These are phyloP conservation scores for Monomorium pharaonis DNA, from an alignment of 1,140 invertebrate genomes.

Conservation along the genomic window DNA sequence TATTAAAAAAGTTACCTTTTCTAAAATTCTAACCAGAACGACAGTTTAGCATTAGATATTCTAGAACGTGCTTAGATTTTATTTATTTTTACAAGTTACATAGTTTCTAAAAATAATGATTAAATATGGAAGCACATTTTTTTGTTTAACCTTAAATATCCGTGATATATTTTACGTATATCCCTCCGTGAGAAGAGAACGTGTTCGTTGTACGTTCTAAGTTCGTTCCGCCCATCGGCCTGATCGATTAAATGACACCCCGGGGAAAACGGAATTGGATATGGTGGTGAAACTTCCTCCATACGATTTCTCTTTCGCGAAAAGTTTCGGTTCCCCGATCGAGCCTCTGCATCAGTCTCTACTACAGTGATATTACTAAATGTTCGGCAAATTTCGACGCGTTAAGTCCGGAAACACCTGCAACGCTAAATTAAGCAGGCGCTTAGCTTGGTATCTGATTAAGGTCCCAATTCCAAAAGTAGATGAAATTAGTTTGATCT, in stretches of 20 bases:
- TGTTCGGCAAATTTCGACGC: constrained; percentile 16
- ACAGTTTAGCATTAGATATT: background rate
- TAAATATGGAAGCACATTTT: background rate
- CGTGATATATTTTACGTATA: background rate
- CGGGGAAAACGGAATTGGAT: constrained; percentile 52
- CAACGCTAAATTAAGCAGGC: constrained; percentile 32
- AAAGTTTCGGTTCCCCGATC: constrained; percentile 27
- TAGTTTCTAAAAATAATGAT: background rate
- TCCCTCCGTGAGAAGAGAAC: background rate
- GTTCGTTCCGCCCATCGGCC: constrained; percentile 37
- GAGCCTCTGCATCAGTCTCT: background rate
- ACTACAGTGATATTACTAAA: constrained; percentile 9
- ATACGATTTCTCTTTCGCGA: constrained; percentile 29
- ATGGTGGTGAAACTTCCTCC: constrained; percentile 60
- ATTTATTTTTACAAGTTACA: background rate
- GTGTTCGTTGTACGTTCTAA: background rate
- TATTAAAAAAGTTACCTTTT: background rate
- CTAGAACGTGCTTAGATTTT: background rate
- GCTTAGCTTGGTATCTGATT: constrained; percentile 12
- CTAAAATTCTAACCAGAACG: background rate
- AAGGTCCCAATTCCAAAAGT: constrained; percentile 53
- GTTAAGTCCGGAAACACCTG: background rate
- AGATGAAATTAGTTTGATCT: constrained; percentile 41
- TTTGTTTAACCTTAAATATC: constrained; percentile 33
- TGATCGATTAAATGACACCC: constrained; percentile 71